Conservation (phyloP, 2,888 invertebrate species). For the Pristionchus maxplancki region DNA sequence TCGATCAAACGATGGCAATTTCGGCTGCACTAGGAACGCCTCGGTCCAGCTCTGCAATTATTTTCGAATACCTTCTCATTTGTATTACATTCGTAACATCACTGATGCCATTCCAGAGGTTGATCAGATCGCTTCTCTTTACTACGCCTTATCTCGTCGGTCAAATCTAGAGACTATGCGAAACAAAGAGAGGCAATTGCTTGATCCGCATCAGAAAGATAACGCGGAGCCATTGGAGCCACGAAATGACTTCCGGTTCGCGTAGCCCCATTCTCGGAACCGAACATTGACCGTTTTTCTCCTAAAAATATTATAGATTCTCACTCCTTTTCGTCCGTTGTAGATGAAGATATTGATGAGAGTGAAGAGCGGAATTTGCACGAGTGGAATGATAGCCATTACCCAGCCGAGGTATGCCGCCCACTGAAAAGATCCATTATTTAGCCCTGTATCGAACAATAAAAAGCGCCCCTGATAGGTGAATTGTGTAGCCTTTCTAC, state of each 20-base stretch:
- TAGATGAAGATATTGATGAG: constrained; percentile 29
- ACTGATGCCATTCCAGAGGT: background rate
- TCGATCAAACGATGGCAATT: constrained; percentile 40
- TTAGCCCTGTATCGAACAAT: background rate
- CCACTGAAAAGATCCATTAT: constrained; percentile 8
- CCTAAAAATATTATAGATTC: no score
- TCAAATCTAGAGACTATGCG: no score
- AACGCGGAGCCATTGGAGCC: background rate
- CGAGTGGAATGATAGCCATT: constrained; percentile 31
- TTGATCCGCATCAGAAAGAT: background rate
- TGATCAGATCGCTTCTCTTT: background rate
- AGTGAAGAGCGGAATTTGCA: constrained; percentile 34
- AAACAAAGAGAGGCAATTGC: background rate
- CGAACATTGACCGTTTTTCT: no score
- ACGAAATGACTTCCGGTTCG: background rate
- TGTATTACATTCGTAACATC: background rate
- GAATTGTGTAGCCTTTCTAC: background rate
- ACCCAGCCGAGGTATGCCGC: constrained; percentile 41
- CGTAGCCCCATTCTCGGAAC: no score
- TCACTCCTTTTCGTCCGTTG: constrained; percentile 22
- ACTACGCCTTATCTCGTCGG: background rate
- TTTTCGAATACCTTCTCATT: background rate
- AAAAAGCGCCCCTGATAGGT: no score
- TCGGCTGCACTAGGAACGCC: constrained; percentile 44
- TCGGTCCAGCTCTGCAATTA: constrained; percentile 42